Conservation (phyloP, 2,113 vertebrate species). For the Neolamprologus devosi region DNA sequence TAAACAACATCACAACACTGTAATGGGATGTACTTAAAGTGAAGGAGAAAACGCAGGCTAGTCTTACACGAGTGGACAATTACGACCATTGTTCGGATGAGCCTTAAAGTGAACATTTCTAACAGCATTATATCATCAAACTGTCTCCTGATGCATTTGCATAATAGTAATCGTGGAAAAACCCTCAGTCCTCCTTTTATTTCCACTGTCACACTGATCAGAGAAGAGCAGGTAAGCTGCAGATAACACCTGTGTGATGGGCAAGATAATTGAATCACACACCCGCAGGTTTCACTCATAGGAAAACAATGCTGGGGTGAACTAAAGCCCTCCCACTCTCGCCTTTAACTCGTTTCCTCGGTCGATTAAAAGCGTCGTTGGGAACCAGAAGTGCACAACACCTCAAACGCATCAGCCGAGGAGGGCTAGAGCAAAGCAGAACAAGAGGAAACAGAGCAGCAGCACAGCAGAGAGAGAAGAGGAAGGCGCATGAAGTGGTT, state of each 20-base stretch:
- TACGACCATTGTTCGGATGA: not conserved
- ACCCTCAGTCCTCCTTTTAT: accelerated
- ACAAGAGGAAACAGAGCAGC: not conserved
- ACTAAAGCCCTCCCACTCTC: not conserved
- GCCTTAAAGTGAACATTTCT: not conserved
- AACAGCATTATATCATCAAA: not conserved
- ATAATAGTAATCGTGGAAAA: not conserved
- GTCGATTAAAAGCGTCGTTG: not conserved
- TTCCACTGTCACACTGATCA: not conserved
- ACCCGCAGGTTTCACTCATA: not conserved
- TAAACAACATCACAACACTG: not conserved
- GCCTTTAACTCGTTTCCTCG: slow-evolving; percentile 10
- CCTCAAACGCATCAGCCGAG: slow-evolving; percentile 53
- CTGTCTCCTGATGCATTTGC: not conserved
- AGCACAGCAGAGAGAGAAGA: not conserved
- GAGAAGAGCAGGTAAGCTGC: not conserved
- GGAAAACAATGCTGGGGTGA: not conserved
- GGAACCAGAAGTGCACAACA: slow-evolving; percentile 28
- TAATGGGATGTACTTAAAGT: not conserved
- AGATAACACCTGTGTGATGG: not conserved
- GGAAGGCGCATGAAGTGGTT: not conserved
- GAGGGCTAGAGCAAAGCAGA: not conserved
- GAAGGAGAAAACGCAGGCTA: not conserved
- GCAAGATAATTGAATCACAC: slow-evolving; percentile 15
- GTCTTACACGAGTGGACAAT: not conserved